phyloP scores from a whole-genome alignment of 2,113 vertebrate species.

The Trachemys scripta region DNA sequence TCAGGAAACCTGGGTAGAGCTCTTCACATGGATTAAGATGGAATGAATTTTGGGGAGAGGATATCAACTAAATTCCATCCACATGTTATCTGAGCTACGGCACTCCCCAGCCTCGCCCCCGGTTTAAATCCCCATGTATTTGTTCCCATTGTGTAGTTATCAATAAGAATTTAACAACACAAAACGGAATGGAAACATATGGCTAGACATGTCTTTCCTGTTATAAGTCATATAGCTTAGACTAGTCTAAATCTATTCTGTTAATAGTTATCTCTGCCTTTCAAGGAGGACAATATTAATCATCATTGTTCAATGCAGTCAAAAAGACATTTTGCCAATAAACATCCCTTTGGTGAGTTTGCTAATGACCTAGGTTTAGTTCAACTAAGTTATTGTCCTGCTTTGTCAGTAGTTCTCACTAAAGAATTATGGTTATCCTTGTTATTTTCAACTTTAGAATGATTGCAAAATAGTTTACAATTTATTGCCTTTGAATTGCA shows the following conservation, averaged over 20 bases:
- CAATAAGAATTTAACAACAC: neutral
- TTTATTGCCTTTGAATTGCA: neutral
- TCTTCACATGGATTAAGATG: neutral
- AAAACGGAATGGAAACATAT: neutral
- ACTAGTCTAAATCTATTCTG: neutral
- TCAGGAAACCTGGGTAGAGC: neutral
- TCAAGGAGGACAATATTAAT: neutral
- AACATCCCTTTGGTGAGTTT: neutral
- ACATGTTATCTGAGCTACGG: neutral
- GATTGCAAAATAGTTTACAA: neutral
- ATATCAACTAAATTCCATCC: neutral
- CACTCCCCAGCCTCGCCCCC: neutral
- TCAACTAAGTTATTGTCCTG: neutral
- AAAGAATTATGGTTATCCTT: neutral
- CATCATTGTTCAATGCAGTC: neutral
- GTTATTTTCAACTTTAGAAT: constrained; percentile 8
- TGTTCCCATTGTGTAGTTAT: neutral
- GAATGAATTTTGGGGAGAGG: neutral
- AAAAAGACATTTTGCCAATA: neutral
- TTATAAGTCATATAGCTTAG: neutral
- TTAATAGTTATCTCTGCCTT: neutral
- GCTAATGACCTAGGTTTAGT: neutral
- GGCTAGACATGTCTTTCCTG: neutral
- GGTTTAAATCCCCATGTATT: neutral
- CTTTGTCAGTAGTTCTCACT: neutral